A percentile compares a stretch with the other conserved stretches of the same genome.
Conservation (phyloP, 2,113 vertebrate genomes). For the Sarotherodon lohbergeri region DNA sequence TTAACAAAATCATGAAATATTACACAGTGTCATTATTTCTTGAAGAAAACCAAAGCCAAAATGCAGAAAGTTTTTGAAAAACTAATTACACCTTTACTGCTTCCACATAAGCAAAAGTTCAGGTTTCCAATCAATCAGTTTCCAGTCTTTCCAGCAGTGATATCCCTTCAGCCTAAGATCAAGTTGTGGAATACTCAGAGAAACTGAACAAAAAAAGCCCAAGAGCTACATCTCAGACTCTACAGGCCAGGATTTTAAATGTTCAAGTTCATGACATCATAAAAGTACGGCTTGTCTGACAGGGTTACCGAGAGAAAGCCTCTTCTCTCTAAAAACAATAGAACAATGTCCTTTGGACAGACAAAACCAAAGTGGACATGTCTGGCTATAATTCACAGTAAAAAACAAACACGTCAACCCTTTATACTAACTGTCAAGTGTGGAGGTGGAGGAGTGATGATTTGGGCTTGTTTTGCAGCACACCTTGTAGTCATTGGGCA, state of each 20-base stretch:
- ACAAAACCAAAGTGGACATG: neutral
- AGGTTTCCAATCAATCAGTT: neutral
- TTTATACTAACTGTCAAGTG: neutral
- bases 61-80: neutral
- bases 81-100: neutral
- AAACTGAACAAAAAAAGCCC: neutral
- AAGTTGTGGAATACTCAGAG: neutral
- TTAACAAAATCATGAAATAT: neutral
- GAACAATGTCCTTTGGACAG: accelerated
- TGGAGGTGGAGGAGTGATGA: neutral
- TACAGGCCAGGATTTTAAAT: neutral
- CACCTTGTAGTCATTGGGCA: neutral
- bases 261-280: neutral
- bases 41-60: neutral
- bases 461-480: neutral
- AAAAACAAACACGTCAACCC: neutral
- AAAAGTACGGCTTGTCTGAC: neutral
- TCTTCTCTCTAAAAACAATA: neutral
- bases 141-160: neutral
- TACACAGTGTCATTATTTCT: neutral
- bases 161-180: accelerated
- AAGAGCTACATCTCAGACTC: neutral
- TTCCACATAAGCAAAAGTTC: neutral
- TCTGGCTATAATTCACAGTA: neutral
- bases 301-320: neutral